phyloP scores from a whole-genome alignment of 2,888 invertebrate species.

The Calameuta pallipes region DNA sequence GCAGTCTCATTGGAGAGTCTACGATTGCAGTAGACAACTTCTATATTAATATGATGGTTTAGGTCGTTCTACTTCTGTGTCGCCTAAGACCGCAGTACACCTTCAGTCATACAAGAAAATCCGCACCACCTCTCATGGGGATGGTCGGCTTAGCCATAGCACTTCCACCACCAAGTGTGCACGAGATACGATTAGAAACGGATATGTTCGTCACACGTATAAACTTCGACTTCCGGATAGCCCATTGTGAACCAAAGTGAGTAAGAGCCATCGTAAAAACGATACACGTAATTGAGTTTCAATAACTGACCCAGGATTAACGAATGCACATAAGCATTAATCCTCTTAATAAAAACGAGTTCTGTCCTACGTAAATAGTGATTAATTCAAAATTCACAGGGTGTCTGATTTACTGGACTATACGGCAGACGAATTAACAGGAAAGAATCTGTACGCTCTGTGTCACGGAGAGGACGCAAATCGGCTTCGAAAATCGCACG shows the following conservation, averaged over 20 bases:
- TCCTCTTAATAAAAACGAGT: too few relatives aligned
- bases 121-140: slow-evolving; percentile 87
- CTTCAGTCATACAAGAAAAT: slow-evolving; percentile 89
- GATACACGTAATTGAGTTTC: too few relatives aligned
- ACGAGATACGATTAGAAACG: slow-evolving; percentile 93
- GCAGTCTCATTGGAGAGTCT: too few relatives aligned
- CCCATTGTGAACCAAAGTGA: slow-evolving; percentile 96
- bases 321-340: too few relatives aligned
- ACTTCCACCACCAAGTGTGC: slow-evolving; percentile 95
- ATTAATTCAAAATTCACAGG: slow-evolving; percentile 67
- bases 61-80: slow-evolving; percentile 95
- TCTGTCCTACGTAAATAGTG: too few relatives aligned
- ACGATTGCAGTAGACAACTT: too few relatives aligned
- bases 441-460: slow-evolving; percentile 91
- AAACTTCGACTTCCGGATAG: slow-evolving; percentile 95
- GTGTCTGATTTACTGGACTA: slow-evolving; percentile 94
- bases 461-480: slow-evolving; percentile 97
- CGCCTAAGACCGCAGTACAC: slow-evolving; percentile 93
- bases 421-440: slow-evolving; percentile 91
- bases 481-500: slow-evolving; percentile 92
- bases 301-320: too few relatives aligned
- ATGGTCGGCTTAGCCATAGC: slow-evolving; percentile 97
- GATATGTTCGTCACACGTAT: slow-evolving; percentile 98
- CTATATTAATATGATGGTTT: slow-evolving; percentile 37
- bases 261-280: slow-evolving; percentile 36